phyloP scores from a whole-genome alignment of 2,888 invertebrate genomes.

The Lasioglossum marginatum region DNA sequence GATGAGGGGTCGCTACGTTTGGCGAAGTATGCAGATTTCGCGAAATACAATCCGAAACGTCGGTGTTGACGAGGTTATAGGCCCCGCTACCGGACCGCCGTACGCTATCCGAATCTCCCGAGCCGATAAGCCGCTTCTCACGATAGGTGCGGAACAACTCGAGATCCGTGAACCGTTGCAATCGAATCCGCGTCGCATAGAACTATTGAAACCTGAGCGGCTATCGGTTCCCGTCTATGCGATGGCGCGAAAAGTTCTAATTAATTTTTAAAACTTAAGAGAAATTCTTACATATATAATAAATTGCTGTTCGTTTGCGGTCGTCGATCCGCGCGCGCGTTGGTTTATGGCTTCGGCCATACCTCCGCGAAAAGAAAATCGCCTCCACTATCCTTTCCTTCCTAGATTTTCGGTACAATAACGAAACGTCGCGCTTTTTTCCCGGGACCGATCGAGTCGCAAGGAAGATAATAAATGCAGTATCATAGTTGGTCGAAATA shows the following conservation, averaged over 20 bases:
- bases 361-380: conserved; percentile 3
- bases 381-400: too few relatives aligned
- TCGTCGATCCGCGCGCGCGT: too few relatives aligned
- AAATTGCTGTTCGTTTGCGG: too few relatives aligned
- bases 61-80: conserved; percentile 76
- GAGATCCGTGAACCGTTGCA: conserved; percentile 17
- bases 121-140: conserved; percentile 76
- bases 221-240: not conserved
- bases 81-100: conserved; percentile 71
- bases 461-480: not conserved
- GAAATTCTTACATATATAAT: too few relatives aligned
- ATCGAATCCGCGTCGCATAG: not conserved
- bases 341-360: not conserved
- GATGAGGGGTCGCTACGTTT: conserved; percentile 33
- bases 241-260: not conserved
- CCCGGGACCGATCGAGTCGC: not conserved
- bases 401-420: too few relatives aligned
- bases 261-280: too few relatives aligned
- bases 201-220: not conserved
- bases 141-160: conserved; percentile 53
- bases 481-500: not conserved
- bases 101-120: conserved; percentile 72
- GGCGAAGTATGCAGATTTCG: conserved; percentile 72
- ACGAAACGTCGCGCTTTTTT: not conserved
- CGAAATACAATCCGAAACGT: conserved; percentile 78